These are phyloP conservation scores for Tetranychus urticae DNA, from an alignment of 1,140 invertebrate genomes.

Conservation along the genomic window DNA sequence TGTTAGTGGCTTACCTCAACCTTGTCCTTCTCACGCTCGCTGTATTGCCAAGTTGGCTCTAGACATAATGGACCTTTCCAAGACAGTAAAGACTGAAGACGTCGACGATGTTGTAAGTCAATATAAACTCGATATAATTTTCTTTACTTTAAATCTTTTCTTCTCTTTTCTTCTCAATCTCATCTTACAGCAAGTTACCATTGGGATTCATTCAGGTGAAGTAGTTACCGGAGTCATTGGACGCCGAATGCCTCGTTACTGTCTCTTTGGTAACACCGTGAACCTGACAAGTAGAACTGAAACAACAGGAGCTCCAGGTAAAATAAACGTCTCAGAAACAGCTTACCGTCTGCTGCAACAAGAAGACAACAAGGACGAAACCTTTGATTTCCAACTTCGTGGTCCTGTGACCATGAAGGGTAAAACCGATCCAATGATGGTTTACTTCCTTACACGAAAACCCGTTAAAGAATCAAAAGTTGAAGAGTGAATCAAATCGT, in stretches of 20 bases:
- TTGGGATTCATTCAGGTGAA: conserved; percentile 85
- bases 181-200: conserved; percentile 58
- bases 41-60: conserved; percentile 75
- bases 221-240: conserved; percentile 90
- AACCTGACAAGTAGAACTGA: conserved; percentile 84
- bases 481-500: not conserved
- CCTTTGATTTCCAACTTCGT: conserved; percentile 61
- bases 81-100: conserved; percentile 53
- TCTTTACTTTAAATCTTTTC: not conserved
- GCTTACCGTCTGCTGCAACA: conserved; percentile 71
- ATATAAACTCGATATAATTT: not conserved
- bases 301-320: conserved; percentile 68
- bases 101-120: conserved; percentile 51
- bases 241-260: conserved; percentile 88
- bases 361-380: conserved; percentile 56
- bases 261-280: conserved; percentile 87
- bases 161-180: conserved; percentile 10
- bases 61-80: conserved; percentile 83
- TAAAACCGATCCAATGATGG: conserved; percentile 78
- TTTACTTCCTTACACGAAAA: conserved; percentile 46
- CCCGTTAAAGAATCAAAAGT: not conserved
- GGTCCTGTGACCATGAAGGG: conserved; percentile 82
- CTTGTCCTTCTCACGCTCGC: conserved; percentile 63
- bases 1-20: conserved; percentile 82
- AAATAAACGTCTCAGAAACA: conserved; percentile 79